phyloP scores from a whole-genome alignment of 2,888 invertebrate genomes.

The Meandrusa payeni region DNA sequence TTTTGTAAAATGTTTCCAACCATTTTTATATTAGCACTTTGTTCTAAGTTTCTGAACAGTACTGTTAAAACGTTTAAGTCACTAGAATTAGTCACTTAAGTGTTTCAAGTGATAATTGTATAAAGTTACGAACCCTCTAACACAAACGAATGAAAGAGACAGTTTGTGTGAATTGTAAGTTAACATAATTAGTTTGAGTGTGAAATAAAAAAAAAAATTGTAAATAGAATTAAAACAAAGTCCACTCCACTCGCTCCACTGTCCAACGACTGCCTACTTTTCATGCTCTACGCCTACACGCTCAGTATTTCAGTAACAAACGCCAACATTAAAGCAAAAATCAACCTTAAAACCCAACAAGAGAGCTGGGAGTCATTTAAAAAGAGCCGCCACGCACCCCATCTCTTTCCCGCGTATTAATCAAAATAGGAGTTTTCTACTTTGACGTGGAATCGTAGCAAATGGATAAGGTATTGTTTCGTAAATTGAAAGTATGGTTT shows the following conservation, averaged over 20 bases:
- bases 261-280: slow-evolving; percentile 77
- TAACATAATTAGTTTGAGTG: slow-evolving; percentile 24
- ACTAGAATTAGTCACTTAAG: background rate
- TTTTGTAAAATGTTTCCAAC: no score
- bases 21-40: no score
- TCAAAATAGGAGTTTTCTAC: slow-evolving; percentile 78
- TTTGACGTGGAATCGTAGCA: slow-evolving; percentile 78
- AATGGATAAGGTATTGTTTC: slow-evolving; percentile 80
- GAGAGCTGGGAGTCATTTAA: slow-evolving; percentile 45
- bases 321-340: slow-evolving; percentile 43
- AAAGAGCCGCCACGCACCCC: slow-evolving; percentile 51
- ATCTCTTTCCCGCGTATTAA: slow-evolving; percentile 79
- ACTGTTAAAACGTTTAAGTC: background rate
- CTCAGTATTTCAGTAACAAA: slow-evolving; percentile 72
- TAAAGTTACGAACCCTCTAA: slow-evolving; percentile 6
- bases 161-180: slow-evolving; percentile 11
- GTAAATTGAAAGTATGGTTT: slow-evolving; percentile 78
- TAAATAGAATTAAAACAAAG: slow-evolving; percentile 48
- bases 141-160: slow-evolving; percentile 12
- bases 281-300: slow-evolving; percentile 78
- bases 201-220: slow-evolving; percentile 27
- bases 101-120: background rate
- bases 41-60: no score
- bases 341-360: slow-evolving; percentile 46
- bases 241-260: slow-evolving; percentile 60